A percentile compares a stretch with the other conserved stretches of the same genome.
Evolutionary conservation across 2,797 vertebrate genomes (phyloP).

Genomic region (Vireo griseus): DNA sequence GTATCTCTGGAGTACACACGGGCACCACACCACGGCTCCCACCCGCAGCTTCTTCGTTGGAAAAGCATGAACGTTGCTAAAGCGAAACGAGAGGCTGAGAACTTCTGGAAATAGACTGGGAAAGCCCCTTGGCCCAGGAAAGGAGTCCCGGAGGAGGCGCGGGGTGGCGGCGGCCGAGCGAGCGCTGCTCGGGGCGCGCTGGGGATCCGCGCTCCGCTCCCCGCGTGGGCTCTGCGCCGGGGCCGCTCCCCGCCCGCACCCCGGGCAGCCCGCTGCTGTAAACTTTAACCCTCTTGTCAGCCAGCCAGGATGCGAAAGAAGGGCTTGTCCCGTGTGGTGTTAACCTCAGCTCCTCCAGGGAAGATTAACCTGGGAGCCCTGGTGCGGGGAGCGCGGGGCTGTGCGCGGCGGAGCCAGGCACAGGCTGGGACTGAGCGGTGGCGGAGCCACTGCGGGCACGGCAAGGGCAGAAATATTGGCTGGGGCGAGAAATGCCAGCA

Average conservation of each 20-base stretch:
- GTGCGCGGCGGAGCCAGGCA: not conserved
- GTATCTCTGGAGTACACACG: rapidly evolving
- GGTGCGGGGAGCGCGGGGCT: not conserved
- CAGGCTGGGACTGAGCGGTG: not conserved
- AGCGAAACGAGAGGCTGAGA: not conserved
- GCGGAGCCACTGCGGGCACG: not conserved
- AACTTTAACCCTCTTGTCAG: not conserved
- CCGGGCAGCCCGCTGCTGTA: not conserved
- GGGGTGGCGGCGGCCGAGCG: not conserved
- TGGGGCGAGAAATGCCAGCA: not conserved
- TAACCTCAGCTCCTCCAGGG: not conserved
- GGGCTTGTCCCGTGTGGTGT: not conserved
- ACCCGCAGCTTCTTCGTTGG: rapidly evolving
- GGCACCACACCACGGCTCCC: not conserved
- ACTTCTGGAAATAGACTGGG: not conserved
- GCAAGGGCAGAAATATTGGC: not conserved
- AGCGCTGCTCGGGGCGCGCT: not conserved
- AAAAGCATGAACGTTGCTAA: not conserved
- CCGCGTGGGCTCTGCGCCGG: not conserved
- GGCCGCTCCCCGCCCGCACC: not conserved
- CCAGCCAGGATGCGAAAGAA: not conserved
- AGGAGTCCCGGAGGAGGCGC: not conserved
- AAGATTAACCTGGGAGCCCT: not conserved
- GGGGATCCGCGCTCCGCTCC: not conserved
- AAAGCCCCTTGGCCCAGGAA: not conserved